Conservation (phyloP, 2,797 vertebrate species). For the Sebastes aleutianus region DNA sequence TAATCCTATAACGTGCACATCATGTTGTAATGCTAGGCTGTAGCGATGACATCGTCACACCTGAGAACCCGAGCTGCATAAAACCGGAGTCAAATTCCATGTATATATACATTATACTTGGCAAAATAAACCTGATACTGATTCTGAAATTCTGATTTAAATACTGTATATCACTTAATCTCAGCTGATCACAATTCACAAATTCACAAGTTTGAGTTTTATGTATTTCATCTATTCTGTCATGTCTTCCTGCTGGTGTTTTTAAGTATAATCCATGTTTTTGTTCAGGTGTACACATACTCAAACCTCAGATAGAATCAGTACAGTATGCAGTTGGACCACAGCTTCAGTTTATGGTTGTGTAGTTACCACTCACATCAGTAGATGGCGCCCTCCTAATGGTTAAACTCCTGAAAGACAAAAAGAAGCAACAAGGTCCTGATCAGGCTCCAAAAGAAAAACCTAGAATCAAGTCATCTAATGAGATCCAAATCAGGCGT, state of each 20-base stretch:
- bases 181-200: not conserved
- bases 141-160: too few species aligned
- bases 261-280: not conserved
- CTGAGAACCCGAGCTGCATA: too few species aligned
- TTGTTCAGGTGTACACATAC: not conserved
- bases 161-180: too few species aligned
- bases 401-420: conserved; percentile 82
- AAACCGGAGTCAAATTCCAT: too few species aligned
- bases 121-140: too few species aligned
- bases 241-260: not conserved
- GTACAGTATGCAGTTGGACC: not conserved
- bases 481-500: not conserved
- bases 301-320: not conserved
- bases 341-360: not conserved
- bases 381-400: conserved; percentile 76
- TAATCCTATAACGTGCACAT: not conserved
- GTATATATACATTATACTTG: too few species aligned
- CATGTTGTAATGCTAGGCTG: not conserved
- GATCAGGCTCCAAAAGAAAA: not conserved
- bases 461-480: not conserved
- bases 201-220: not conserved
- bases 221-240: not conserved
- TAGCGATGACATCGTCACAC: not conserved
- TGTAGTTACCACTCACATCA: conserved; percentile 72
- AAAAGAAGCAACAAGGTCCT: not conserved